Percentiles rank a stretch among this genome's conserved stretches.
phyloP scores from a whole-genome alignment of 2,113 vertebrate genomes.

The Gallinago paraguaiae region DNA sequence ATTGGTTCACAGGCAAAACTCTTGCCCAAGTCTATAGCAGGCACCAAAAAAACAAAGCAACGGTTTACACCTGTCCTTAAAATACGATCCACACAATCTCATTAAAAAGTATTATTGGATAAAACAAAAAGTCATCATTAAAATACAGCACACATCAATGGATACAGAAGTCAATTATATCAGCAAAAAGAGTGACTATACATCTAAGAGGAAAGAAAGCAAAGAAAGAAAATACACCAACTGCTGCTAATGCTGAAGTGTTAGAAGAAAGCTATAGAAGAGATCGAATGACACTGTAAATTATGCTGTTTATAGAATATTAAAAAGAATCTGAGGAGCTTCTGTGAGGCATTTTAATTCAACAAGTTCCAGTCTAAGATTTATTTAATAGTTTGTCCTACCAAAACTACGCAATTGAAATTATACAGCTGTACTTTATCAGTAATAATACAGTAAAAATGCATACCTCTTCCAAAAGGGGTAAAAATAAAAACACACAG shows the following conservation, averaged over 20 bases:
- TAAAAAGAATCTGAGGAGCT: neutral
- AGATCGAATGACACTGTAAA: neutral
- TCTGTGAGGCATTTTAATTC: slow-evolving; percentile 11
- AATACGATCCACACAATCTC: neutral
- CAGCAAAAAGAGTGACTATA: neutral
- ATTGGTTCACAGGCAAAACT: neutral
- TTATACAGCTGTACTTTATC: neutral
- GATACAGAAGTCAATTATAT: neutral
- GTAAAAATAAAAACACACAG: neutral
- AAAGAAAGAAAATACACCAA: slow-evolving; percentile 5
- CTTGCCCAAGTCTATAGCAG: neutral
- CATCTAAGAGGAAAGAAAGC: neutral
- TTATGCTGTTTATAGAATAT: slow-evolving; percentile 7
- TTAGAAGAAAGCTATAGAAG: slow-evolving; percentile 6
- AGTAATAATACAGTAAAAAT: neutral
- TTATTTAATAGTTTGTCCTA: slow-evolving; percentile 11
- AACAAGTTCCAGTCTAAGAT: neutral
- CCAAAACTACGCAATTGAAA: neutral
- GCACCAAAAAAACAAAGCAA: neutral
- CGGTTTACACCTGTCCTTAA: neutral
- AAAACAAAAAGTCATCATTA: slow-evolving; percentile 18
- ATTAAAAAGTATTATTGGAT: neutral
- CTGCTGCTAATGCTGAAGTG: neutral
- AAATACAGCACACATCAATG: slow-evolving; percentile 12
- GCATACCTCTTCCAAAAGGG: neutral